Percentiles rank a stretch among this genome's conserved stretches.
Conservation (phyloP, 2,797 vertebrate genomes). For the Antrozous pallidus region DNA sequence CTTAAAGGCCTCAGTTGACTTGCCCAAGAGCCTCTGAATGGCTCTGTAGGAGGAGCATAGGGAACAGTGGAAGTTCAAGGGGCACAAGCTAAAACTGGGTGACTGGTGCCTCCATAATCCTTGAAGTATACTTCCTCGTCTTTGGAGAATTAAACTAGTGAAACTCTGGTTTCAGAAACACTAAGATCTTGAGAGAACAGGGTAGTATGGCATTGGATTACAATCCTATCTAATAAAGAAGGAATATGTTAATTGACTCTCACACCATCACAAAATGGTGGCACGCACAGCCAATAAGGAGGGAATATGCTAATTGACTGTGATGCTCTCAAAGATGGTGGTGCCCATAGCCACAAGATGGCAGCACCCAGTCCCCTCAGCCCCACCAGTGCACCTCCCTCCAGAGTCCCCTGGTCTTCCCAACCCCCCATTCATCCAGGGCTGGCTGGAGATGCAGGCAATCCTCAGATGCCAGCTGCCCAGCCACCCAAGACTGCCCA, state of each 20-base stretch:
- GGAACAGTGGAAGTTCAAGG: not conserved
- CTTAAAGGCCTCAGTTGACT: not conserved
- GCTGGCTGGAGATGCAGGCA: too few species aligned
- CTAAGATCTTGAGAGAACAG: not conserved
- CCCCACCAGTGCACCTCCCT: too few species aligned
- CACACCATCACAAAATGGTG: too few species aligned
- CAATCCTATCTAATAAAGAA: not conserved
- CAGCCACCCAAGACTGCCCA: accelerated
- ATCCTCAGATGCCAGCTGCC: too few species aligned
- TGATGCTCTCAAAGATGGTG: too few species aligned
- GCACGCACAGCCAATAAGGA: too few species aligned
- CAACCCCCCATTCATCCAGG: too few species aligned
- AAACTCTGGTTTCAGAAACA: not conserved
- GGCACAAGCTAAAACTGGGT: not conserved
- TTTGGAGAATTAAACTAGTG: not conserved
- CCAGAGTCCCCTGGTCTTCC: too few species aligned
- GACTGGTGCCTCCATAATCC: not conserved
- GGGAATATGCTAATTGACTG: too few species aligned
- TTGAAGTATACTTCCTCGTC: not conserved
- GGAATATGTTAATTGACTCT: too few species aligned
- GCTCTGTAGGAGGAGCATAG: not conserved
- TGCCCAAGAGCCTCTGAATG: not conserved
- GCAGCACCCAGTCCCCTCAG: too few species aligned
- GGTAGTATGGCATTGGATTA: not conserved
- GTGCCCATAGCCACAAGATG: too few species aligned